These are phyloP conservation scores for Actinostola sp. DNA, from an alignment of 92 coral and sea anemone species.

Conservation along the genomic window DNA sequence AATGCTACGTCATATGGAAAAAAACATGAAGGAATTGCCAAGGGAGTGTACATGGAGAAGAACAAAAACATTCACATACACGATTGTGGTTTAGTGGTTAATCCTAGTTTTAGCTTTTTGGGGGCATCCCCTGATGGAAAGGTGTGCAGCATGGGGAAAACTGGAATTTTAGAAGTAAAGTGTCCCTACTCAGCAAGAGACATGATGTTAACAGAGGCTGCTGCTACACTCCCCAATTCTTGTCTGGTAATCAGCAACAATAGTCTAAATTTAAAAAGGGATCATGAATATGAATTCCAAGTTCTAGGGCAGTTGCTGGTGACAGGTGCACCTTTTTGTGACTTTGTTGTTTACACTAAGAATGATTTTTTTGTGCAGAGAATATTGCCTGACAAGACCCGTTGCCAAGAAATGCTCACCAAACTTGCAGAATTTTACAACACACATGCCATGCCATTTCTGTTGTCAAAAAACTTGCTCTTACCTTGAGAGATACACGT, in stretches of 20 bases:
- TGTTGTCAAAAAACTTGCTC: too few species aligned
- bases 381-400: conserved; percentile 33
- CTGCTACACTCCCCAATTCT: conserved; percentile 16
- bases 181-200: conserved; percentile 55
- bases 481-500: too few species aligned
- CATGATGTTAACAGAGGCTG: conserved; percentile 37
- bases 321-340: conserved; percentile 47
- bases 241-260: conserved; percentile 26
- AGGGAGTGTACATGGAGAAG: conserved; percentile 30
- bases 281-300: conserved; percentile 40
- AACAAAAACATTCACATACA: conserved; percentile 36
- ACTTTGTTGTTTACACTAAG: conserved; percentile 48
- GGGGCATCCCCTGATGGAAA: conserved; percentile 44
- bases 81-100: conserved; percentile 31
- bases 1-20: conserved; percentile 52
- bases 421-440: conserved; percentile 42
- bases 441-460: conserved; percentile 44
- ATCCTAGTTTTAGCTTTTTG: conserved; percentile 24
- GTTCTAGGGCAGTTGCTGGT: conserved; percentile 48
- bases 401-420: conserved; percentile 37
- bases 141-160: conserved; percentile 38
- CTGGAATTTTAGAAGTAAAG: conserved; percentile 46
- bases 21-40: conserved; percentile 45
- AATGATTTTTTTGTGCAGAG: conserved; percentile 48
- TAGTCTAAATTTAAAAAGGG: conserved; percentile 43